Conservation (phyloP, 2,888 invertebrate genomes). For the Iselma pallidipennis region DNA sequence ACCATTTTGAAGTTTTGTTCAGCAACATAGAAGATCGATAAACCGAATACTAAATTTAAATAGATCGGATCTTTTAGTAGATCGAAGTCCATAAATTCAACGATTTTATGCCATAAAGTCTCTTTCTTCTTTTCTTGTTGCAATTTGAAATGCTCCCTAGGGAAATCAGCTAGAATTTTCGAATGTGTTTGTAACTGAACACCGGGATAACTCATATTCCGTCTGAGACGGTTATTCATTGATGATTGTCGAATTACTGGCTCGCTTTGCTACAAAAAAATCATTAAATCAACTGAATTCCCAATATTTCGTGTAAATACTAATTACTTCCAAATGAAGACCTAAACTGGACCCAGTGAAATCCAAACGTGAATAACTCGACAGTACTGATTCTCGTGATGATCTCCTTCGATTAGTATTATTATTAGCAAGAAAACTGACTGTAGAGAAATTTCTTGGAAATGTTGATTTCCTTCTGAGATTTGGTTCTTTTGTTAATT, state of each 20-base stretch:
- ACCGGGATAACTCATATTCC: constrained; percentile 55
- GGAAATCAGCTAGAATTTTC: constrained; percentile 43
- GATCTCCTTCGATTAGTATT: constrained; percentile 41
- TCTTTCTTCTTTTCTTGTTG: constrained; percentile 40
- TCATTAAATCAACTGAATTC: constrained; percentile 1
- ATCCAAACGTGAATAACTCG: constrained; percentile 73
- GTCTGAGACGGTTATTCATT: constrained; percentile 39
- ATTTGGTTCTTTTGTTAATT: constrained; percentile 45
- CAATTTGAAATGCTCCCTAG: constrained; percentile 33
- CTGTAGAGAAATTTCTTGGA: constrained; percentile 53
- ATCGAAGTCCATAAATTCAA: constrained; percentile 71
- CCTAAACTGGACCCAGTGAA: constrained; percentile 75
- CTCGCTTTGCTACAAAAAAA: constrained; percentile 23
- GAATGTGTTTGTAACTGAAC: constrained; percentile 47
- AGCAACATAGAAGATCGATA: constrained; percentile 75
- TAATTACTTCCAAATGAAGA: constrained; percentile 65
- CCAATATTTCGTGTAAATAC: not conserved
- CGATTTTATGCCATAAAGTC: constrained; percentile 55
- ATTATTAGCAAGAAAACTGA: constrained; percentile 47
- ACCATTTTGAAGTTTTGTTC: constrained; percentile 70
- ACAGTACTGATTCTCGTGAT: constrained; percentile 68
- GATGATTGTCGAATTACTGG: constrained; percentile 10
- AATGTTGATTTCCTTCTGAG: constrained; percentile 51
- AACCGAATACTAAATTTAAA: constrained; percentile 71
- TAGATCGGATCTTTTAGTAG: constrained; percentile 73